Percentiles rank a stretch among this genome's conserved stretches.
These are phyloP conservation scores for Apodemus sylvaticus DNA, from an alignment of 2,113 vertebrate species.

Conservation along the genomic window DNA sequence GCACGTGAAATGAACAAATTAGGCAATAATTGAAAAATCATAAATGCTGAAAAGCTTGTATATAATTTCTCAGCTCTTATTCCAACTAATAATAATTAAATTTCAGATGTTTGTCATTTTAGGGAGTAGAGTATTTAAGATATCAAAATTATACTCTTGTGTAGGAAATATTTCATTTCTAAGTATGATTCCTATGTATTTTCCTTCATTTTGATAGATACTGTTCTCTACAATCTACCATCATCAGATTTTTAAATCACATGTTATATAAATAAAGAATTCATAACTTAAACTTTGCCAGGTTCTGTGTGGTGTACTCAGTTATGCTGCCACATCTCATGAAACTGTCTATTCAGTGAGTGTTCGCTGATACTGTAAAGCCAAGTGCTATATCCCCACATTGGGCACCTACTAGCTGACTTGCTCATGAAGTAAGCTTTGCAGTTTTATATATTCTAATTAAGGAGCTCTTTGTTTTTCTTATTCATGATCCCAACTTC, in stretches of 20 bases:
- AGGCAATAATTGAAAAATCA: background rate
- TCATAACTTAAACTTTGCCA: background rate
- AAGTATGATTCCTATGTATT: background rate
- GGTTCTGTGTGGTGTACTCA: background rate
- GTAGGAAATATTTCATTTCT: background rate
- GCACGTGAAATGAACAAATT: constrained; percentile 47
- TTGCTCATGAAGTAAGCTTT: background rate
- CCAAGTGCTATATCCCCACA: background rate
- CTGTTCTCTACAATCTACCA: background rate
- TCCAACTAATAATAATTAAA: constrained; percentile 13
- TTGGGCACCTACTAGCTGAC: background rate
- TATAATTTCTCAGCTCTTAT: background rate
- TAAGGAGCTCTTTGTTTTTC: background rate
- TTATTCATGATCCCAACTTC: background rate
- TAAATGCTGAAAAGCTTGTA: background rate
- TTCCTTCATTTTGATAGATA: background rate
- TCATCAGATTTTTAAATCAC: background rate
- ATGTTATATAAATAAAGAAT: background rate
- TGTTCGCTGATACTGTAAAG: background rate
- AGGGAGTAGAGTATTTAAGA: background rate
- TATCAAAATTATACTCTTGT: background rate
- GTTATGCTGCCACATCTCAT: background rate
- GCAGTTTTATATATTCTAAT: too few species aligned
- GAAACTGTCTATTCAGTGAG: background rate
- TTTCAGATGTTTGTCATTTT: constrained; percentile 2